These are phyloP conservation scores for Drosophila trichaetosa DNA, from an alignment of 2,888 invertebrate genomes.

Conservation along the genomic window DNA sequence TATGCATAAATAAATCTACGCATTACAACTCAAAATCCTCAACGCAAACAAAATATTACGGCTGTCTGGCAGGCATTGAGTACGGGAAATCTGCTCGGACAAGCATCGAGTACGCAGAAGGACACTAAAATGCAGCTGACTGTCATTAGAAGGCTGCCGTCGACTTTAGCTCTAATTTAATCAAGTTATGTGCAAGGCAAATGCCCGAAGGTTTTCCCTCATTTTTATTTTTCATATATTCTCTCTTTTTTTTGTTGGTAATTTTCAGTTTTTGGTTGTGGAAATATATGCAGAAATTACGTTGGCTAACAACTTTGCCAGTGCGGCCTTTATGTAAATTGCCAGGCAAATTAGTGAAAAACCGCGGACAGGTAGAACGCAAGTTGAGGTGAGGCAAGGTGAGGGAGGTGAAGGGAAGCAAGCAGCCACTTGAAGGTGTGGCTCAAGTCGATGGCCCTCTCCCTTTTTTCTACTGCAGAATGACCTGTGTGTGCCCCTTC, in stretches of 20 bases:
- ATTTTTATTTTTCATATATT: constrained; percentile 18
- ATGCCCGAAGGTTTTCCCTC: constrained; percentile 15
- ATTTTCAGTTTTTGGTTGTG: constrained; percentile 17
- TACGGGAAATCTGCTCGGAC: constrained; percentile 32
- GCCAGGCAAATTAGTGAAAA: constrained; percentile 76
- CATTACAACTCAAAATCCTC: constrained; percentile 60
- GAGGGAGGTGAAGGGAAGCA: neutral
- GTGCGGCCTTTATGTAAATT: constrained; percentile 77
- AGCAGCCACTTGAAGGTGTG: constrained; percentile 47
- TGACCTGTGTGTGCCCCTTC: constrained; percentile 47
- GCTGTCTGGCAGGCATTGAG: constrained; percentile 55
- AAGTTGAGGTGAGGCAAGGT: neutral
- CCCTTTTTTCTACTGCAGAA: constrained; percentile 21
- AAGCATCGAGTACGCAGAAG: constrained; percentile 31
- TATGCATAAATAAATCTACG: constrained; percentile 69
- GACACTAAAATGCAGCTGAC: constrained; percentile 73
- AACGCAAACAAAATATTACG: constrained; percentile 56
- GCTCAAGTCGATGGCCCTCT: constrained; percentile 40
- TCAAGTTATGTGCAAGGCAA: constrained; percentile 54
- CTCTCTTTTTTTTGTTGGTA: constrained; percentile 1
- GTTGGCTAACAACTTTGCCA: constrained; percentile 71
- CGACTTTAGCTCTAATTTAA: constrained; percentile 58
- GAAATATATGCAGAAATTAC: constrained; percentile 70
- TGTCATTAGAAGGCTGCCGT: constrained; percentile 52
- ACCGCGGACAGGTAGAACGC: constrained; percentile 44